Conservation (phyloP, 2,888 invertebrate species). For the Octodonta nipae region DNA sequence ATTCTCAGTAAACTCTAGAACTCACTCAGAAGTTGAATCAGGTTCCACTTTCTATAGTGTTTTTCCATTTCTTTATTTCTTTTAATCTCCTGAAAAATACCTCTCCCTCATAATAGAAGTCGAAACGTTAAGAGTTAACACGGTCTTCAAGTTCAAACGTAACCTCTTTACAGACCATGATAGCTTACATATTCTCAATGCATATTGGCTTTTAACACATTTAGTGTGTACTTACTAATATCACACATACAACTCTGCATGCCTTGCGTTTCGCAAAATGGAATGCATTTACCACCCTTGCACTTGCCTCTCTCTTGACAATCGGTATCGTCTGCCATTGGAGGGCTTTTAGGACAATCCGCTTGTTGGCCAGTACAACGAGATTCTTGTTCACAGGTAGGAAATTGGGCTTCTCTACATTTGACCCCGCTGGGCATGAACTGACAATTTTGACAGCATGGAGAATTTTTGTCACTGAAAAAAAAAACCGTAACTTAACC, state of each 20-base stretch:
- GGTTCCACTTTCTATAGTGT: too few relatives aligned
- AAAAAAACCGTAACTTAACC: too few relatives aligned
- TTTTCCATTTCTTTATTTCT: too few relatives aligned
- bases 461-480: constrained; percentile 85
- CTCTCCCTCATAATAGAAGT: too few relatives aligned
- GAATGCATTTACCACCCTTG: constrained; percentile 77
- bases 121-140: too few relatives aligned
- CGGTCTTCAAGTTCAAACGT: too few relatives aligned
- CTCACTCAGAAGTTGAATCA: too few relatives aligned
- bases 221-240: constrained; percentile 54
- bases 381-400: constrained; percentile 86
- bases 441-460: constrained; percentile 85
- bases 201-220: too few relatives aligned
- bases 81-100: too few relatives aligned
- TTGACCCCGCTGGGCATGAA: constrained; percentile 71
- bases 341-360: constrained; percentile 74
- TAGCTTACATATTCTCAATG: too few relatives aligned
- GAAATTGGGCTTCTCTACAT: constrained; percentile 81
- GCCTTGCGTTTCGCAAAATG: constrained; percentile 88
- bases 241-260: constrained; percentile 95
- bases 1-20: too few relatives aligned
- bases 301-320: constrained; percentile 89
- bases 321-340: constrained; percentile 72
- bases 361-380: constrained; percentile 70
- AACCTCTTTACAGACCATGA: too few relatives aligned